Conservation (phyloP, 2,797 vertebrate genomes). For the Sternotherus odoratus region DNA sequence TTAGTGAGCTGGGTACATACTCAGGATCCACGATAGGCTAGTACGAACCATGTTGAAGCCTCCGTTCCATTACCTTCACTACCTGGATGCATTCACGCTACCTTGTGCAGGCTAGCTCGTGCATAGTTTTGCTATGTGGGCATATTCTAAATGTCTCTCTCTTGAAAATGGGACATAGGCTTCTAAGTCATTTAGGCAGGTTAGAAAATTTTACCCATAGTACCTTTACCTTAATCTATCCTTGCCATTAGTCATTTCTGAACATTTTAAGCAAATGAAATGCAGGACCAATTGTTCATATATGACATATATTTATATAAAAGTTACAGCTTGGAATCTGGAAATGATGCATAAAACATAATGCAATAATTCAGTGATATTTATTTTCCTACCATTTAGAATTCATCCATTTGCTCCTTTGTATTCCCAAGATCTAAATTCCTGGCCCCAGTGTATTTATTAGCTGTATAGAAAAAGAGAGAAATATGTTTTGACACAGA, state of each 20-base stretch:
- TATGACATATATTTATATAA: background rate
- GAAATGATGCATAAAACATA: background rate
- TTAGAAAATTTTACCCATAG: background rate
- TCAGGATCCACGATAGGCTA: background rate
- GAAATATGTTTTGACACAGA: background rate
- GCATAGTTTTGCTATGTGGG: background rate
- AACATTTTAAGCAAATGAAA: background rate
- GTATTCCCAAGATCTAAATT: background rate
- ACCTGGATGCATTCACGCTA: background rate
- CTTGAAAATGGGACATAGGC: background rate
- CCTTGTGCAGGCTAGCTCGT: background rate
- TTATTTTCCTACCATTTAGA: background rate
- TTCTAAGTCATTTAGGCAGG: background rate
- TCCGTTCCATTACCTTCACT: background rate
- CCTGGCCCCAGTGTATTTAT: background rate
- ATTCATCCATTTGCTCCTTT: background rate
- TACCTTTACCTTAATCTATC: background rate
- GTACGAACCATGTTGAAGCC: background rate
- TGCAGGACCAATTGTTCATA: background rate
- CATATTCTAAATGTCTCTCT: background rate
- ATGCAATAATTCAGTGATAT: background rate
- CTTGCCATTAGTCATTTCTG: background rate
- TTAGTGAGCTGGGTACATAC: background rate
- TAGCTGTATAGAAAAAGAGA: background rate
- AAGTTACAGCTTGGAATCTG: background rate